Conservation (phyloP, 2,888 invertebrate species). For the Cantharis lateralis region DNA sequence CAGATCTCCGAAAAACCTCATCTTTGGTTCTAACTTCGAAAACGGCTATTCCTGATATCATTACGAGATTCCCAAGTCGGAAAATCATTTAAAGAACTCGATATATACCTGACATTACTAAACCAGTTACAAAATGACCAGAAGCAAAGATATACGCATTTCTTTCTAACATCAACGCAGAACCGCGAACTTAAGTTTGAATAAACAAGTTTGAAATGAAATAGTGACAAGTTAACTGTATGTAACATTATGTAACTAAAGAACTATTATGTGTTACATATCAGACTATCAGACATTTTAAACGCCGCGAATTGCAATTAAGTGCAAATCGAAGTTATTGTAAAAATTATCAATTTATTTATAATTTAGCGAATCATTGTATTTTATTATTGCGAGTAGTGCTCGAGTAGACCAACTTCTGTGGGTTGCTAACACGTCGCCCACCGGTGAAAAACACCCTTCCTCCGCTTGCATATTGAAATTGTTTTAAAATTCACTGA, state of each 20-base stretch:
- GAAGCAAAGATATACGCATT: slow-evolving; percentile 8
- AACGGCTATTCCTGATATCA: neutral
- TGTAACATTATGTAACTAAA: slow-evolving; percentile 18
- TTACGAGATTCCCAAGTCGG: neutral
- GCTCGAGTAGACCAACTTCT: neutral
- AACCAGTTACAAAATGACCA: slow-evolving; percentile 6
- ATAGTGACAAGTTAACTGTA: slow-evolving; percentile 16
- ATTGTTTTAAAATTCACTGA: neutral
- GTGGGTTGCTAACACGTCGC: neutral
- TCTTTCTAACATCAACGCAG: slow-evolving; percentile 1
- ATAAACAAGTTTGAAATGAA: neutral
- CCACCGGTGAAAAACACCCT: neutral
- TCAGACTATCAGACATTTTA: neutral
- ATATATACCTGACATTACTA: slow-evolving; percentile 9
- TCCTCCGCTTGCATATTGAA: neutral
- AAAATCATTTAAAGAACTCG: slow-evolving; percentile 13
- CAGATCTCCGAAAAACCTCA: no score
- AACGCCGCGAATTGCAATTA: neutral
- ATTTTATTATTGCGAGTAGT: neutral
- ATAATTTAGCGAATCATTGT: neutral
- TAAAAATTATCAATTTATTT: neutral
- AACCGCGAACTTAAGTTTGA: neutral
- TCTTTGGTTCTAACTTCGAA: neutral
- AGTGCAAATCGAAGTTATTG: neutral
- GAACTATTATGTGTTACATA: slow-evolving; percentile 6